These are phyloP conservation scores for Clepsis dumicolana DNA, from an alignment of 2,888 invertebrate genomes.

Conservation along the genomic window DNA sequence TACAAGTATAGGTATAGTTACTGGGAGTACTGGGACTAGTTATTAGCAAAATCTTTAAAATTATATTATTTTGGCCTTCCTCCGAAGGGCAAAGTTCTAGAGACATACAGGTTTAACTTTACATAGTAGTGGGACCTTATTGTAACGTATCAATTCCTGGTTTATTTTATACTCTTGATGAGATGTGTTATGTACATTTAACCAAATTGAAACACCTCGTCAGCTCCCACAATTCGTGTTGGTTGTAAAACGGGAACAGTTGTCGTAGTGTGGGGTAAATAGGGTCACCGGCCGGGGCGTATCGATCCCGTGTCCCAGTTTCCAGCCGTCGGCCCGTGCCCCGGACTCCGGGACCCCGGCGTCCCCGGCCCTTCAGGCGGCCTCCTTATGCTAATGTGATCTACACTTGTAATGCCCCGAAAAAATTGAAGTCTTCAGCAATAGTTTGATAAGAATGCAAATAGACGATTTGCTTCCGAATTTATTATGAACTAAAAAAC, in stretches of 20 bases:
- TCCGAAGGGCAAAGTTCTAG: too few relatives aligned
- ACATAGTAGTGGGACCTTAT: too few relatives aligned
- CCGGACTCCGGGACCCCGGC: slow-evolving; percentile 12
- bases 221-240: neutral
- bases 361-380: neutral
- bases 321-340: slow-evolving; percentile 51
- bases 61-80: too few relatives aligned
- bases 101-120: too few relatives aligned
- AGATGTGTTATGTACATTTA: neutral
- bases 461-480: too few relatives aligned
- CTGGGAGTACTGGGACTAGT: too few relatives aligned
- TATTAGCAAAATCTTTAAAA: too few relatives aligned
- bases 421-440: neutral
- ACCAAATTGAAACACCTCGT: neutral
- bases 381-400: slow-evolving; percentile 6
- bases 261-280: slow-evolving; percentile 48
- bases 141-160: too few relatives aligned
- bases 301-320: slow-evolving; percentile 71
- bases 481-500: too few relatives aligned
- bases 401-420: neutral
- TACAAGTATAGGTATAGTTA: too few relatives aligned
- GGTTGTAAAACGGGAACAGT: slow-evolving; percentile 52
- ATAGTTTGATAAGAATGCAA: too few relatives aligned
- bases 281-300: slow-evolving; percentile 56
- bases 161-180: neutral